Base-by-base conservation (phyloP, 2,797 vertebrate genomes). In the Rhadinocentrus ornatus region DNA sequence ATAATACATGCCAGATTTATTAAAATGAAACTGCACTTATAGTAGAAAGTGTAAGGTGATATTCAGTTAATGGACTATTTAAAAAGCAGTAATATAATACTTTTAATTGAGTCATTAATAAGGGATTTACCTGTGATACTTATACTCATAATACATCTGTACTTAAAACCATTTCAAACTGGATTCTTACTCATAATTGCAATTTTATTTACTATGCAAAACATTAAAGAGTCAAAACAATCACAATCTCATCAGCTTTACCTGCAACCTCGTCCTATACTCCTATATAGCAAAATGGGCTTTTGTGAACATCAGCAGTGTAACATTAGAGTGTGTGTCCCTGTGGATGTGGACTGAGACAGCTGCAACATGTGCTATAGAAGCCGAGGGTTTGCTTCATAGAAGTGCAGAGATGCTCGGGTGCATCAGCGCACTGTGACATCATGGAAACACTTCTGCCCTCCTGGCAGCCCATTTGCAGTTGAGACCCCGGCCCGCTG, bases 391-490 rank as follows among this genome's bases (percentile, higher is more conserved):
- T 78, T 71, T 56, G 57, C 57, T 31, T 53, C 18, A 24, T 60
- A 27, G 54, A 66, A 53, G 55, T 62, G 62, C 63, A 46, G 73
- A 74, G 65, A 81, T n/a, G 71, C 55, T 78, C 10, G n/a, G 66
- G 77, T 72, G 75, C 31, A 46, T 89, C 89, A 88, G 77, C 35
- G 22, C 75, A 50, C 52, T 2, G 32, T 88, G 87, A 93, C 86
- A 61, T 93, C 92, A 93, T 66, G 87, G 94, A 94, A 95, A 94
- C 82, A 85, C 71, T 84, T 81, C 80, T 65, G 78, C 84, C 80
- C 66, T 73, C 74, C 83, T 71, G 74, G 32, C 77, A 66, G 74
- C 54, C 60, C 24, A 15, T 71, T 70, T 61, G 50, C 75, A 53
- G 76, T 59, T 29, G 64, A 72, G 81, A 54, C 75, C 73, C 57